A percentile compares a stretch with the other conserved stretches of the same genome.
These are phyloP conservation scores for Harmothoe impar DNA, from an alignment of 2,888 invertebrate genomes.

Conservation along the genomic window DNA sequence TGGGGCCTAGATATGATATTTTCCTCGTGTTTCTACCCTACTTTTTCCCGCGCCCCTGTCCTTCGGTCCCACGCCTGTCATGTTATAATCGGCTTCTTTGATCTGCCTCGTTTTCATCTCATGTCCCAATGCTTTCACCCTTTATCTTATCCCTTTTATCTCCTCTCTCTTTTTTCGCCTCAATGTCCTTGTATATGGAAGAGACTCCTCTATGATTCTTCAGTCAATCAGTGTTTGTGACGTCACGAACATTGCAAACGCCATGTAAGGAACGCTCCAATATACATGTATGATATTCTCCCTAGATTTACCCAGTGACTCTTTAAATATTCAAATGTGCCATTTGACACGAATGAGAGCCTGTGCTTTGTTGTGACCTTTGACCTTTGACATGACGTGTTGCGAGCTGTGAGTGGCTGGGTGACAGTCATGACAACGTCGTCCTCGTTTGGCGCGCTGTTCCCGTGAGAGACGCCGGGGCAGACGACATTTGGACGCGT, in stretches of 20 bases:
- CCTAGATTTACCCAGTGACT: too few relatives aligned
- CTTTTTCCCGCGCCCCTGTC: too few relatives aligned
- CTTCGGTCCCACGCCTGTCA: not conserved
- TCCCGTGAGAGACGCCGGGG: not conserved
- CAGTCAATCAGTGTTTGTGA: not conserved
- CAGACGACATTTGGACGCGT: not conserved
- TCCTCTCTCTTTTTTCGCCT: constrained; percentile 20
- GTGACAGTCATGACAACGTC: constrained; percentile 1
- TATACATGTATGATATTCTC: too few relatives aligned
- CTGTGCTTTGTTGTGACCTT: not conserved
- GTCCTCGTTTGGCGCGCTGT: not conserved
- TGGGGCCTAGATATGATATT: too few relatives aligned
- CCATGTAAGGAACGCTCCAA: too few relatives aligned
- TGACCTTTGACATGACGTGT: not conserved
- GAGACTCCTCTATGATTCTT: not conserved
- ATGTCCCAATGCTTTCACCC: not conserved
- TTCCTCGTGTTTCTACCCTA: too few relatives aligned
- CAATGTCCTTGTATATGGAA: not conserved
- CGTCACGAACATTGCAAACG: not conserved
- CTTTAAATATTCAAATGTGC: too few relatives aligned
- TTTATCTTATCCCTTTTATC: constrained; percentile 6
- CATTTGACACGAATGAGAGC: not conserved
- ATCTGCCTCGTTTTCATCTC: not conserved
- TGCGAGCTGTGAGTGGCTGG: not conserved
- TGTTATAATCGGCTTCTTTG: not conserved